Conservation (phyloP, 2,113 vertebrate species). For the Acinonyx jubatus region DNA sequence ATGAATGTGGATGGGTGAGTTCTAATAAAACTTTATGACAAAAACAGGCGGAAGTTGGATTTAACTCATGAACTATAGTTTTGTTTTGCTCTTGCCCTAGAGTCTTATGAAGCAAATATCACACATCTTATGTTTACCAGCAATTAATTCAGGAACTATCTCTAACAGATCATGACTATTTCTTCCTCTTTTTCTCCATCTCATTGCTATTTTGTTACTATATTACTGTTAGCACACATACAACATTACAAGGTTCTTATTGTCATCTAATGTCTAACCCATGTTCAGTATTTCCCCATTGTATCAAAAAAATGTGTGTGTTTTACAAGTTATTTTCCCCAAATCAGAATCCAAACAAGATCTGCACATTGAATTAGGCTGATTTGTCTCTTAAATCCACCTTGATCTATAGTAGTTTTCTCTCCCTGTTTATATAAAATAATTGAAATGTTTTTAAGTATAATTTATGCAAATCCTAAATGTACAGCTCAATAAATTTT, state of each 20-base stretch:
- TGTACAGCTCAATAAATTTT: background rate
- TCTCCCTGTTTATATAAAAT: background rate
- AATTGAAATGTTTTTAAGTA: background rate
- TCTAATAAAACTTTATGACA: background rate
- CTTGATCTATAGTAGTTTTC: background rate
- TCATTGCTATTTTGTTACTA: background rate
- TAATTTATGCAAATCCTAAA: background rate
- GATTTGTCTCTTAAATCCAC: background rate
- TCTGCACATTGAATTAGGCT: background rate
- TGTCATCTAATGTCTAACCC: background rate
- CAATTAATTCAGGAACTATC: background rate
- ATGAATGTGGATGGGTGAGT: background rate
- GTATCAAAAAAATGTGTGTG: background rate
- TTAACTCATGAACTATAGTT: background rate
- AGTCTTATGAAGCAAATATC: background rate
- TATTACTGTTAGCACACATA: background rate
- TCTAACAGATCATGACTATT: background rate
- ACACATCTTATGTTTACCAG: background rate
- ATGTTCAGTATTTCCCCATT: background rate
- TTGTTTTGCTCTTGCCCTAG: background rate
- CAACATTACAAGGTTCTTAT: background rate
- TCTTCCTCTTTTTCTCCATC: background rate
- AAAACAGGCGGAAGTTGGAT: background rate
- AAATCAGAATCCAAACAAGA: background rate
- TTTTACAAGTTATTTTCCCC: background rate